Conservation (phyloP, 2,888 invertebrate species). For the Xylophagus ater region DNA sequence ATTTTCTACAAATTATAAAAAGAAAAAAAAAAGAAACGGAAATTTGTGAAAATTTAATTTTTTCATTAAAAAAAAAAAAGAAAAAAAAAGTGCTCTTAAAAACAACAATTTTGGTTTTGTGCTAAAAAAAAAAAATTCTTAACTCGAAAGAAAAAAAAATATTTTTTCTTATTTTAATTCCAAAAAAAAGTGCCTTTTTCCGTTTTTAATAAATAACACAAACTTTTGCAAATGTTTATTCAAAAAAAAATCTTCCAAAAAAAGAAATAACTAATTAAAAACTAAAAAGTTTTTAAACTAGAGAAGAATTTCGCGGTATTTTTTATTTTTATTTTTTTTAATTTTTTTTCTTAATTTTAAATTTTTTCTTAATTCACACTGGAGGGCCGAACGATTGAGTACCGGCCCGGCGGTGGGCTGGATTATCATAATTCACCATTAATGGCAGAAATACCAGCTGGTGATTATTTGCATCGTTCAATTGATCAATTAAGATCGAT, state of each 20-base stretch:
- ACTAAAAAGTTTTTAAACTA: background rate
- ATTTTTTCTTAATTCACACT: constrained; percentile 28
- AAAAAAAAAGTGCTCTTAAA: background rate
- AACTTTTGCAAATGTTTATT: background rate
- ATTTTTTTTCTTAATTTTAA: background rate
- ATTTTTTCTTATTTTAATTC: no score
- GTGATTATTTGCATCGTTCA: constrained; percentile 53
- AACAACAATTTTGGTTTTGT: background rate
- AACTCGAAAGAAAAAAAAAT: background rate
- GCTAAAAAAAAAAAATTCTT: background rate
- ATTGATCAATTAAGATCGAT: constrained; percentile 53
- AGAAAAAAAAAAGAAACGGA: background rate
- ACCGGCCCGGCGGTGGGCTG: constrained; percentile 46
- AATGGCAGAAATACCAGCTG: constrained; percentile 54
- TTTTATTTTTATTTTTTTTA: no score
- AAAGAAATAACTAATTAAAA: no score
- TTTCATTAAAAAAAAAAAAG: background rate
- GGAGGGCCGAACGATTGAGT: constrained; percentile 46
- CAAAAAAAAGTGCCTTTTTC: no score
- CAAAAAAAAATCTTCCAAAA: constrained; percentile 2
- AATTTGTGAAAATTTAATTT: background rate
- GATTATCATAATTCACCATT: constrained; percentile 48
- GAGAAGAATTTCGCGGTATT: no score
- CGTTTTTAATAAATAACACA: background rate
- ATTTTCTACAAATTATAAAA: constrained; percentile 8